Conservation (phyloP, 2,113 vertebrate species). For the Dicrurus megarhynchus region DNA sequence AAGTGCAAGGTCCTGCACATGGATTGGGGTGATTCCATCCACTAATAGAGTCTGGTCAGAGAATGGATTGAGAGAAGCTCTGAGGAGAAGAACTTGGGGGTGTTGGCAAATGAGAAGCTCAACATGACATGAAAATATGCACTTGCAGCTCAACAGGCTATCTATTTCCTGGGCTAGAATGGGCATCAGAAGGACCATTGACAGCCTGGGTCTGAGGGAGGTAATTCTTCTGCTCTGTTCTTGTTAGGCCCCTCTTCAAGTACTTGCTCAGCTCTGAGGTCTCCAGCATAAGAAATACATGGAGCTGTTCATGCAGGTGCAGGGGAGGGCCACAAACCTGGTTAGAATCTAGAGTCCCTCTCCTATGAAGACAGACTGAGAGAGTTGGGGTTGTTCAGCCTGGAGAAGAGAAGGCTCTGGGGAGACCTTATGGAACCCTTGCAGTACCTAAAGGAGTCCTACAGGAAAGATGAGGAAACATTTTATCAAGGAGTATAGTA, state of each 20-base stretch:
- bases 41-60: background rate
- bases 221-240: rapidly evolving
- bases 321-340: background rate
- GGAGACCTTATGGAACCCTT: background rate
- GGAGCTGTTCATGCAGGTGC: rapidly evolving
- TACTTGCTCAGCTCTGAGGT: background rate
- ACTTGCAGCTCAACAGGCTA: background rate
- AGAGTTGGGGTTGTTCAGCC: background rate
- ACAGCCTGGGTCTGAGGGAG: background rate
- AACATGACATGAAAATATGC: rapidly evolving
- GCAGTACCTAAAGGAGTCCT: background rate
- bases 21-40: background rate
- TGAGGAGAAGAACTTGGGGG: background rate
- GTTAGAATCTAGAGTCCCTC: background rate
- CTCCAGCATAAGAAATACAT: background rate
- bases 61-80: background rate
- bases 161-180: background rate
- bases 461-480: background rate
- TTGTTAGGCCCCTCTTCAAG: rapidly evolving
- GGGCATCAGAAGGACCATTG: background rate
- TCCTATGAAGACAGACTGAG: background rate
- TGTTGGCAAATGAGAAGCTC: background rate
- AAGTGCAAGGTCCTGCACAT: background rate
- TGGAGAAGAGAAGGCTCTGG: background rate
- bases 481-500: background rate